phyloP scores from a whole-genome alignment of 1,140 invertebrate genomes.

The Micrasema minimum region DNA sequence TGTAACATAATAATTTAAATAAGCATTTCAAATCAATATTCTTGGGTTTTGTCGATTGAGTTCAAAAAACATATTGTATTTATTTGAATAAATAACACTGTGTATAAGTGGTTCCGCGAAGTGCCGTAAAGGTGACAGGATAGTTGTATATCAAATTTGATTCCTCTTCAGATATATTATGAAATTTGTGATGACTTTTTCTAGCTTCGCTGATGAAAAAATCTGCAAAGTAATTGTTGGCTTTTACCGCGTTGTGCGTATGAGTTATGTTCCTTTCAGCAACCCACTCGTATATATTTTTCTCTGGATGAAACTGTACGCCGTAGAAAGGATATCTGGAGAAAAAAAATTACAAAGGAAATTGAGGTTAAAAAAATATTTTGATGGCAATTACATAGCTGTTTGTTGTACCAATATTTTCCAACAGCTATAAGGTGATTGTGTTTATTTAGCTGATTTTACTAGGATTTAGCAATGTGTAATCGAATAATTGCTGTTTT shows the following conservation, averaged over 20 bases:
- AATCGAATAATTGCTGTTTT: no score
- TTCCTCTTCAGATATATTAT: slow-evolving; percentile 62
- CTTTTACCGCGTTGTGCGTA: slow-evolving; percentile 68
- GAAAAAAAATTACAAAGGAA: no score
- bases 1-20: no score
- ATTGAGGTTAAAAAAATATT: no score
- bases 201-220: slow-evolving; percentile 83
- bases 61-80: no score
- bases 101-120: slow-evolving; percentile 64
- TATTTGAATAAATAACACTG: slow-evolving; percentile 70
- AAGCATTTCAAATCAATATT: no score
- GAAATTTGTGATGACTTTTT: slow-evolving; percentile 70
- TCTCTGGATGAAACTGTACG: slow-evolving; percentile 93
- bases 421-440: no score
- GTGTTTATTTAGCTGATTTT: no score
- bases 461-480: no score
- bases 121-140: slow-evolving; percentile 67
- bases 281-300: slow-evolving; percentile 85
- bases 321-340: slow-evolving; percentile 84
- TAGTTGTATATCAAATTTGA: slow-evolving; percentile 75
- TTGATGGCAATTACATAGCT: no score
- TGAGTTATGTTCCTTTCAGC: slow-evolving; percentile 73
- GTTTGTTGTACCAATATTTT: no score
- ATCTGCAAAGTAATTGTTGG: slow-evolving; percentile 83
- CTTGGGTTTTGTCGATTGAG: no score